Base-by-base conservation (phyloP, 2,797 vertebrate genomes). In the Channa striata region DNA sequence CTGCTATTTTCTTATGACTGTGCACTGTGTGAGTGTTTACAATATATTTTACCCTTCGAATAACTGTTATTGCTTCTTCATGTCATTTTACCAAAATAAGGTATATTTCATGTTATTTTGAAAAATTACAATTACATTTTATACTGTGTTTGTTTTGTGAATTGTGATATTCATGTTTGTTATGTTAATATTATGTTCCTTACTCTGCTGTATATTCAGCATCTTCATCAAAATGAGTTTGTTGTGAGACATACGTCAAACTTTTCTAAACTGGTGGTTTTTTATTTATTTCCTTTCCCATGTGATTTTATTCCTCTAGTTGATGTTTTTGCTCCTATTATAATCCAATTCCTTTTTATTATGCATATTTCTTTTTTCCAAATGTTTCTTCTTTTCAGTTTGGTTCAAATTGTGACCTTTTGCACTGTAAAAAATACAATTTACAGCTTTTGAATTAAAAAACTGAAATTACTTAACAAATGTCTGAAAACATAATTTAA, bases 341-440 rank as follows among this genome's bases (percentile, higher is more conserved):
- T 78, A 23, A 52, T 13, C 62, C n/a, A 25, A 12, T 84, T 80
- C 10, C 63, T 77, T 74, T 83, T 89, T 66, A 56, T 68, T 47
- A 34, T 60, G 54, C 50, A 19, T 80, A 33, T 75, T 82, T 60
- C 34, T 81, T 69, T 40, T 77, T 53, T 67, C n/a, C 20, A 57
- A 44, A 64, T 54, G 33, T 49, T n/a, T 58, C 49, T 76, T 76
- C 8, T 69, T 80, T 77, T 76, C 21, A 76, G 68, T 66, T 79
- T 3, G 71, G 80, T 90, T 87, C 47, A 60, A 80, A 78, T 73
- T 83, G 85, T 93, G 91, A 93, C 88, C 90, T 93, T 94, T 93
- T 93, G 91, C 92, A 94, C 91, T 91, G 92, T 94, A 90, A 63
- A 91, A 82, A 67, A 85, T 72, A 9, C 69, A 72, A 72, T 90